These are phyloP conservation scores for Onychorhynchus coronatus DNA, from an alignment of 2,113 vertebrate species.

Conservation along the genomic window DNA sequence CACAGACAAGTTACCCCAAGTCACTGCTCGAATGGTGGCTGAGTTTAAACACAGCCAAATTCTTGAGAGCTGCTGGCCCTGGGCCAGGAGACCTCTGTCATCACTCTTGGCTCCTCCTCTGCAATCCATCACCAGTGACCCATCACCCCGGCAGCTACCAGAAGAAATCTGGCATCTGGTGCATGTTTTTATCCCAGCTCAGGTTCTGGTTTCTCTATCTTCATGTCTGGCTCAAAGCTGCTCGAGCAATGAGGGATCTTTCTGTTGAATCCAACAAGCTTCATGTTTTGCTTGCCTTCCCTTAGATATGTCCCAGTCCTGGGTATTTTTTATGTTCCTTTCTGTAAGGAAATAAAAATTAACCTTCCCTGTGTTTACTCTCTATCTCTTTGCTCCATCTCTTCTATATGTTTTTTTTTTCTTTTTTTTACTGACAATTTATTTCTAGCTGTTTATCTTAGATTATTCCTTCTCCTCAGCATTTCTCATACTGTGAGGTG, in stretches of 20 bases:
- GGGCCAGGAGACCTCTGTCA: conserved; percentile 27
- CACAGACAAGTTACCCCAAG: background rate
- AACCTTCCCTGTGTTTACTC: conserved; percentile 33
- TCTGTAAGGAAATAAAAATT: conserved; percentile 2
- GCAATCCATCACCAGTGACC: conserved; percentile 41
- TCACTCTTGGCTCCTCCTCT: conserved; percentile 31
- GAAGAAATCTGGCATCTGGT: conserved; percentile 37
- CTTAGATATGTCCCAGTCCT: background rate
- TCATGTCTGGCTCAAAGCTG: background rate
- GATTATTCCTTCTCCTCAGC: conserved; percentile 9
- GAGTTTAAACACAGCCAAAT: background rate
- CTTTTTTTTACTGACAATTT: conserved; percentile 29
- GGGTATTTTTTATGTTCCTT: background rate
- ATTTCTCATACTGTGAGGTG: background rate
- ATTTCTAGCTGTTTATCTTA: conserved; percentile 23
- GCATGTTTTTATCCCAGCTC: background rate
- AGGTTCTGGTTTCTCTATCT: conserved; percentile 22
- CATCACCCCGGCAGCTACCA: conserved; percentile 11
- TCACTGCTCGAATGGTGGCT: background rate
- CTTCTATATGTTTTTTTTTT: background rate
- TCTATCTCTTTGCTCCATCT: background rate
- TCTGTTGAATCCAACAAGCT: background rate
- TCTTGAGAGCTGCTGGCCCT: background rate
- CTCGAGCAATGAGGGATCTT: background rate
- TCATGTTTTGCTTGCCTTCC: background rate